These are phyloP conservation scores for Tetraneura akinire DNA, from an alignment of 1,140 invertebrate genomes.

Conservation along the genomic window DNA sequence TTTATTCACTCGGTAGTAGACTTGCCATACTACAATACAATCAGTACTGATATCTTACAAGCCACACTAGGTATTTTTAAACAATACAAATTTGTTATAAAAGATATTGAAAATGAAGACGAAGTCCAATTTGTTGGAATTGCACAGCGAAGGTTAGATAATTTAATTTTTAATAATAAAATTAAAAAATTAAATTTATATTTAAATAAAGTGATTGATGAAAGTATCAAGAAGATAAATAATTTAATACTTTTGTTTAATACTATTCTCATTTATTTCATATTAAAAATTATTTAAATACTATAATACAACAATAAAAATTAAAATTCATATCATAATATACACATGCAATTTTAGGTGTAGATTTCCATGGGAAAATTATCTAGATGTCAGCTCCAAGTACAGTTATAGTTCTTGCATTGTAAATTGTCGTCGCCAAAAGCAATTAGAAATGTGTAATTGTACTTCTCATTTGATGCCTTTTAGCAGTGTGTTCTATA, in stretches of 20 bases:
- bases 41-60: constrained; percentile 54
- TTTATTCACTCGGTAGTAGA: constrained; percentile 69
- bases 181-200: too few relatives aligned
- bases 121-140: constrained; percentile 63
- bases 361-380: constrained; percentile 68
- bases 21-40: constrained; percentile 66
- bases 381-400: constrained; percentile 64
- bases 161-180: neutral
- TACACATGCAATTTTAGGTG: constrained; percentile 60
- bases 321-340: neutral
- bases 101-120: constrained; percentile 66
- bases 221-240: too few relatives aligned
- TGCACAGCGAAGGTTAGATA: constrained; percentile 58
- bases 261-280: neutral
- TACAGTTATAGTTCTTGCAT: constrained; percentile 72
- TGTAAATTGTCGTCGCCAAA: constrained; percentile 68
- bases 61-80: constrained; percentile 49
- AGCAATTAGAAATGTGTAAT: constrained; percentile 66
- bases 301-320: neutral
- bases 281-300: constrained; percentile 5
- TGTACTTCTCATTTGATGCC: constrained; percentile 71
- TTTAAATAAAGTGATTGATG: too few relatives aligned
- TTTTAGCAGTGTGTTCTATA: constrained; percentile 59
- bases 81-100: constrained; percentile 57
- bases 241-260: neutral